Evolutionary conservation across 2,113 vertebrate genomes (phyloP), one percentile per base, ranked within the genome.

Genomic region (Ophiodon elongatus): DNA sequence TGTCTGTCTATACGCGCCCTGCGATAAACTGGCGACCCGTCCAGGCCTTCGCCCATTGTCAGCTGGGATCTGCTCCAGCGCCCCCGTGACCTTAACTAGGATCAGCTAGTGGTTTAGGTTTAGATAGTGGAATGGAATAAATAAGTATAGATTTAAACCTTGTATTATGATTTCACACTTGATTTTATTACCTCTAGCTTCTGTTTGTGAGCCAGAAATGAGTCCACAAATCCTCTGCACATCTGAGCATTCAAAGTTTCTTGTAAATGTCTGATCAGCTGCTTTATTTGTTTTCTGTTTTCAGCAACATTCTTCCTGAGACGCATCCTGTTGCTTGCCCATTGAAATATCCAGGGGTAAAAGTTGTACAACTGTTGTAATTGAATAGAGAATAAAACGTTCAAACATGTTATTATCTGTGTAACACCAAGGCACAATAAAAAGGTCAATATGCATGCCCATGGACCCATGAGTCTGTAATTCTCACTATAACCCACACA

Each of bases 191-290:
- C 65, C 65, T 67, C 39, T 29, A 67, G 8, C 15, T 45, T 67
- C 65, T 67, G 65, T 45, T 47, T 68, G 3, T 68, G 65, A 8
- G 15, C 41, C 41, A 68, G 41, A 21, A 47, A 68, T 2, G 41
- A 45, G 27, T 68, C 65, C 65, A 68, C 65, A 47, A 11, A 68
- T 31, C 65, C 65, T 68, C 65, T 68, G 65, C 65, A 47, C 25
- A 31, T 31, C 15, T 68, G 41, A 47, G 1, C 4, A 68, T 68
- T 68, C 15, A 68, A 21, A 6, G 65, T 47, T 29, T 68, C 41
- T 11, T 27, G 25, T 47, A 31, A 21, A 11, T 1, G 41, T 47
- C 15, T 17, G 17, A 31, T 68, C 41, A 68, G 41, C 8, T 1
- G 25, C 17, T 1, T 45, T 1, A 68, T 47, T 68, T 68, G 65